Evolutionary conservation across 2,113 vertebrate genomes (phyloP).

Genomic region (Pedetes capensis): DNA sequence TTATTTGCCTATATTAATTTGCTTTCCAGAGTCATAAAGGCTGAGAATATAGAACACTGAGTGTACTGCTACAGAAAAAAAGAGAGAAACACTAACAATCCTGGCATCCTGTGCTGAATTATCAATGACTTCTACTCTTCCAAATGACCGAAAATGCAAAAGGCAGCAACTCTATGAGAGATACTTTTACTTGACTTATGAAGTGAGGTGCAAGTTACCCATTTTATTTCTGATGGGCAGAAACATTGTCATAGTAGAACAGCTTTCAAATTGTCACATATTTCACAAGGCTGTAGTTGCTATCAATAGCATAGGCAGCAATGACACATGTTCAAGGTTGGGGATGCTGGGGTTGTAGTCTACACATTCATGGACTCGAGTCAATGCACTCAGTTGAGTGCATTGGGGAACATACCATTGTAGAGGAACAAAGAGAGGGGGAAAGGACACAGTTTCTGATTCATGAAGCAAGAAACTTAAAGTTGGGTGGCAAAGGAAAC

Average conservation of each 20-base stretch:
- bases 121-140: not conserved
- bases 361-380: no score
- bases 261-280: not conserved
- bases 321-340: accelerated
- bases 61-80: not conserved
- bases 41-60: not conserved
- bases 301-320: not conserved
- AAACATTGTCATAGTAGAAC: not conserved
- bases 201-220: not conserved
- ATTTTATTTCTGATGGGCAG: not conserved
- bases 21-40: not conserved
- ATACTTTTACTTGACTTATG: not conserved
- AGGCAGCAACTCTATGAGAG: accelerated
- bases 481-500: no score
- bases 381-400: no score
- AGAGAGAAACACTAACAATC: not conserved
- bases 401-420: accelerated
- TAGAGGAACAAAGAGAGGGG: no score
- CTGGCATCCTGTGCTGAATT: not conserved
- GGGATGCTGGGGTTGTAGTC: no score
- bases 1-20: constrained; percentile 2
- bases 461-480: not conserved
- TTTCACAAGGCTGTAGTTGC: not conserved
- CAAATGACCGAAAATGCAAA: not conserved
- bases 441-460: no score